Conservation (phyloP, 2,888 invertebrate species). For the Pristionchus entomophagus region DNA sequence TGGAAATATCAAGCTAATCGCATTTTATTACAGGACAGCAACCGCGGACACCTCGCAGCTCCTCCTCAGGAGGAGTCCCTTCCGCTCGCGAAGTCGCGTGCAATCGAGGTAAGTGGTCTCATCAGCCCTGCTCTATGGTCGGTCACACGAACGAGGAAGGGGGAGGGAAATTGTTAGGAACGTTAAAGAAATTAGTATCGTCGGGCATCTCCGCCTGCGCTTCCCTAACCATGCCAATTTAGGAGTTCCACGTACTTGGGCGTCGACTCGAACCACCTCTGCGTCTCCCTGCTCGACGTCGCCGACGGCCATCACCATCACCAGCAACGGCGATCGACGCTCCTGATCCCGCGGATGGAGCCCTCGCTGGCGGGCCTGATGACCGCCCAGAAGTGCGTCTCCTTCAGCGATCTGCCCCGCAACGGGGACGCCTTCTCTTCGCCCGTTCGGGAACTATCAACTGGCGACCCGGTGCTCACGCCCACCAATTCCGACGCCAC, state of each 20-base stretch:
- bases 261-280: constrained; percentile 43
- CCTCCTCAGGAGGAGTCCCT: constrained; percentile 68
- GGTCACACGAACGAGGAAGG: neutral
- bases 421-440: neutral
- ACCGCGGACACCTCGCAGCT: constrained; percentile 67
- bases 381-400: constrained; percentile 32
- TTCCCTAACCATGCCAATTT: neutral
- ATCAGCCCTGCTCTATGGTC: too few species aligned
- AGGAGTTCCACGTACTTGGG: constrained; percentile 47
- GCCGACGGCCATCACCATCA: constrained; percentile 11
- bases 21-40: too few species aligned
- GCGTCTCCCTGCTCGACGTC: constrained; percentile 38
- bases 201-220: neutral
- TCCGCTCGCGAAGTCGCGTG: constrained; percentile 63
- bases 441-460: neutral
- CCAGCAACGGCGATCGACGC: constrained; percentile 26
- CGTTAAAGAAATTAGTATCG: too few species aligned
- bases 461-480: neutral
- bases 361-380: constrained; percentile 23
- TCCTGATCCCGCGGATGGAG: constrained; percentile 39
- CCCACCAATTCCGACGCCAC: constrained; percentile 18
- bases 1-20: too few species aligned
- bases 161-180: too few species aligned
- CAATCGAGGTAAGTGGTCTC: constrained; percentile 69
- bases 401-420: constrained; percentile 45